Evolutionary conservation across 2,888 invertebrate species (phyloP), one percentile per base, ranked within the genome.

Genomic region (Heliconius ethilla): DNA sequence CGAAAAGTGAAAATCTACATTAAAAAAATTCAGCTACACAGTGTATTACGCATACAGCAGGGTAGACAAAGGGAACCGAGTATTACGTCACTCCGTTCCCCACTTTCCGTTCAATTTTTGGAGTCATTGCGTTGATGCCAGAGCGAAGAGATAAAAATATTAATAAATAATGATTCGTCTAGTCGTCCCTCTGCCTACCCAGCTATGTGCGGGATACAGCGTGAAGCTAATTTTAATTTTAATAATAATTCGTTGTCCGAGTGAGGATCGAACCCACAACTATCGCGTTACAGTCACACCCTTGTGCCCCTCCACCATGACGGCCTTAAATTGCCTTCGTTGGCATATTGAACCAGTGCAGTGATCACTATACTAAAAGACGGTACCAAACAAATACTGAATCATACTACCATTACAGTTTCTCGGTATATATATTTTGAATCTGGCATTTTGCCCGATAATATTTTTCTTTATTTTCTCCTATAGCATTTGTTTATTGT

Each of bases 381-480:
- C 25, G 25, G 13, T 55, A 51, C 15, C 11, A 11, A 18, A 27
- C 1, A 70, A 27, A 18, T 22, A 51, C n/a, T 33, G 51, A 29
- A 29, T 13, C 3, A 33, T 18, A 33, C 2, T 55, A 33, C 6
- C 55, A 59, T 59, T 33, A 2, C 11, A 55, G 29, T 72, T 59
- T 55, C 55, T 55, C 55, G 22, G 55, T 33, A 29, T 70, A 29
- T 70, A 10, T 29, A 45, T 55, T 33, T 27, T 55, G 33, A 11
- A 55, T 55, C n/a, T 55, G 70, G 55, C 55, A 55, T 11, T 70
- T 22, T 70, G 55, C 55, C 33, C 55, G 33, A 11, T 59, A 13
- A 69, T 33, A 33, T 72, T 51, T 51, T 70, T 72, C 33, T 37
- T 72, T 72, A 72, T 33, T 72, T 59, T 51, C 51, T 4, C 15